Evolutionary conservation across 2,888 invertebrate genomes (phyloP), one percentile per base, ranked within the genome.

Genomic region (Selenia dentaria): DNA sequence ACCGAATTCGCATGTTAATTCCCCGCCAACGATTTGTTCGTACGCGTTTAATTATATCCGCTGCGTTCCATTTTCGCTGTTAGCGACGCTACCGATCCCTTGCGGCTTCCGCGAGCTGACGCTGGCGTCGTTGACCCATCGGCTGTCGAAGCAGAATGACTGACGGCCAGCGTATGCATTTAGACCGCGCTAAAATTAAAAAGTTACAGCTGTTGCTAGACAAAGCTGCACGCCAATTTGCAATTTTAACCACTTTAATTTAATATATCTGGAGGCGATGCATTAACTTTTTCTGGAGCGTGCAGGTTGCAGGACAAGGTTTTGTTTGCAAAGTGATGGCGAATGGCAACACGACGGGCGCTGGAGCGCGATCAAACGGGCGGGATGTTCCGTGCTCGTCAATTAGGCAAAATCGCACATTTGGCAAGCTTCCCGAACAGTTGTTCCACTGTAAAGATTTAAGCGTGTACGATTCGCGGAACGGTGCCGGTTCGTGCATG

Each of bases 11-110:
- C 75, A 70, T 64, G 77, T 78, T 79, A 75, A 80, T 80, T 74
- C 79, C 70, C 63, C 75, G 79, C 79, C 79, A 73, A 65, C 74
- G 77, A 82, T 81, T 83, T 79, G 80, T 80, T 72, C 74, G 81
- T 70, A 74, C 70, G 67, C 82, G 83, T 85, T 84, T 89, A 89
- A 87, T 87, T 87, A 88, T 88, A 89, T 79, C 86, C 85, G 83
- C 84, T 80, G 82, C 69, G 87, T 80, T 83, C 88, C 86, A 87
- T 88, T 88, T 88, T 86, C 80, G 73, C 71, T 6, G 14, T 29
- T 69, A 73, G 71, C 75, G 71, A 68, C 78, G 74, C 71, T 16
- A 73, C 72, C 2, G 28, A 14, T 14, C 28, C 27, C 10, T 10
- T 8, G 32, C 69, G 59, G 77, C 87, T 86, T 87, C 87, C 88